Evolutionary conservation across 1,140 invertebrate genomes (phyloP), one percentile per base, ranked within the genome.

Genomic region (Cyclina sinensis): DNA sequence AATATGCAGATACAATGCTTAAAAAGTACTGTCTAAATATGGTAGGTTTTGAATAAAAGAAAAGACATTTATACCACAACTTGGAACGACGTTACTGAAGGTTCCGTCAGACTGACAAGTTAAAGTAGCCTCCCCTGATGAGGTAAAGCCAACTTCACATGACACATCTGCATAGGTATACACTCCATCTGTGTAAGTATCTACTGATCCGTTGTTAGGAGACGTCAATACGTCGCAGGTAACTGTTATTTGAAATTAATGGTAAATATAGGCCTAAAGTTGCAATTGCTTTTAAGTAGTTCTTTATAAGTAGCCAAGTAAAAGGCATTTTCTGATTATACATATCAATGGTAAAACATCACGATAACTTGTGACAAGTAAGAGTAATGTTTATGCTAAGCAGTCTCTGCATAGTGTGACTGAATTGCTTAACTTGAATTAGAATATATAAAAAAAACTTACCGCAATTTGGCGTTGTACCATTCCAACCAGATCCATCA

Each of bases 401-500:
- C n/a, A n/a, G n/a, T n/a, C n/a, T n/a, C n/a, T n/a, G n/a, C n/a
- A n/a, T n/a, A n/a, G n/a, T n/a, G n/a, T n/a, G n/a, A n/a, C n/a
- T n/a, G n/a, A n/a, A n/a, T n/a, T n/a, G n/a, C n/a, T 65, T 24
- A 11, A 48, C 46, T 48, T 48, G 7, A 48, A 48, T 11, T 48
- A 11, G 46, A 11, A 48, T 11, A 48, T 48, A 48, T 48, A 7
- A 18, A 4, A 18, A 57, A 57, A 5, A 21, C 57, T 37, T 68
- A 87, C 85, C 43, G 32, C 85, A 87, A 24, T 12, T 11, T 46
- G 85, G 85, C 1, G n/a, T 46, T 35, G 76, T 80, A 11, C 62
- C 57, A 51, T 73, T 68, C 85, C 85, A 87, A 9, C 85, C 85
- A 14, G 85, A 46, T 2, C 74, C 85, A 37, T 87, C 85, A 65